phyloP scores from a whole-genome alignment of 2,797 vertebrate species.

The Esox lucius region DNA sequence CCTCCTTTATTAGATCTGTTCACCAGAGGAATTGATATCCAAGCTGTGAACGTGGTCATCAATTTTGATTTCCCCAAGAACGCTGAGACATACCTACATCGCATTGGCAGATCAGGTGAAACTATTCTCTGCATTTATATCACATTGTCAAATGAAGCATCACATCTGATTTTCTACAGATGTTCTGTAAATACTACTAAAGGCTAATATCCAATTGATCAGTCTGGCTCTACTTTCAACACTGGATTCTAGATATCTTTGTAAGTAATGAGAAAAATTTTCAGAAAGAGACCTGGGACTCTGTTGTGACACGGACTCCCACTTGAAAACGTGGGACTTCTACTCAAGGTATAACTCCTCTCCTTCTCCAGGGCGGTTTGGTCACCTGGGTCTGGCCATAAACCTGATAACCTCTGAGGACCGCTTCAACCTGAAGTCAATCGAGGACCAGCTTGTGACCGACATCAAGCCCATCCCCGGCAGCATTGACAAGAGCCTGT shows the following conservation, averaged over 20 bases:
- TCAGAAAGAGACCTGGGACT: too few relatives aligned
- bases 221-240: too few relatives aligned
- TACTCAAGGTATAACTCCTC: too few relatives aligned
- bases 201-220: too few relatives aligned
- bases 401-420: slow-evolving; percentile 84
- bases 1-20: slow-evolving; percentile 73
- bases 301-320: too few relatives aligned
- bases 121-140: neutral
- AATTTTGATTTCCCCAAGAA: slow-evolving; percentile 86
- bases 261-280: too few relatives aligned
- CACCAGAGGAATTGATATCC: slow-evolving; percentile 85
- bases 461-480: slow-evolving; percentile 63
- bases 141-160: slow-evolving; percentile 65
- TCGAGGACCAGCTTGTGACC: slow-evolving; percentile 81
- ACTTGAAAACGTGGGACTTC: too few relatives aligned
- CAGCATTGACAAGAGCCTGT: slow-evolving; percentile 79
- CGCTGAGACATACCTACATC: slow-evolving; percentile 83
- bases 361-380: slow-evolving; percentile 64
- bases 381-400: slow-evolving; percentile 81
- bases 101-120: slow-evolving; percentile 84
- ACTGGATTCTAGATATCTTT: too few relatives aligned
- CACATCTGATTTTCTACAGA: slow-evolving; percentile 59
- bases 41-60: slow-evolving; percentile 84
- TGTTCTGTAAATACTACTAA: too few relatives aligned
- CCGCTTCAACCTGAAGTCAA: slow-evolving; percentile 80